A percentile compares a stretch with the other conserved stretches of the same genome.
These are phyloP conservation scores for Pachypeltis micranthus DNA, from an alignment of 1,140 invertebrate genomes.

Conservation along the genomic window DNA sequence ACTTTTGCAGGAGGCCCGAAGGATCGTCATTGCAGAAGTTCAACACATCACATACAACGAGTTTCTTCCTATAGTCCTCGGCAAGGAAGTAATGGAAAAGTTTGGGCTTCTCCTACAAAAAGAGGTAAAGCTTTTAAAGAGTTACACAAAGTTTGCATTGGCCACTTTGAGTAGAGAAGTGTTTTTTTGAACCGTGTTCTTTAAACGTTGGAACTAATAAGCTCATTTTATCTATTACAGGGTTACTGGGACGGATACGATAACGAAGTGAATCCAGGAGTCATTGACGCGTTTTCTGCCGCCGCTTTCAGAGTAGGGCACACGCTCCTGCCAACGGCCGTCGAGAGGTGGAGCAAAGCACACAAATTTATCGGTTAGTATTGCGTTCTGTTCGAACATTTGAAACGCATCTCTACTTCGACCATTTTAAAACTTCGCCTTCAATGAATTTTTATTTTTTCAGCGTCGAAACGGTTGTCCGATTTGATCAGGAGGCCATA, in stretches of 20 bases:
- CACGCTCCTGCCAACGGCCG: slow-evolving; percentile 71
- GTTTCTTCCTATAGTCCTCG: slow-evolving; percentile 84
- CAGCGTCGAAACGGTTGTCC: slow-evolving; percentile 77
- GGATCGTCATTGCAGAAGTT: slow-evolving; percentile 78
- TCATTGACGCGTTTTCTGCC: slow-evolving; percentile 74
- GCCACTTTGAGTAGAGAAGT: no score
- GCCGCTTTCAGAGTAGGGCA: slow-evolving; percentile 86
- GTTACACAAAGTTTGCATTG: no score
- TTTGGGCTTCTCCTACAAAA: slow-evolving; percentile 74
- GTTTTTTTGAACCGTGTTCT: no score
- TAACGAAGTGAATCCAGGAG: slow-evolving; percentile 66
- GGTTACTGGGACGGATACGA: slow-evolving; percentile 86
- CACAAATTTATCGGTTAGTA: slow-evolving; percentile 77
- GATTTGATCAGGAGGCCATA: slow-evolving; percentile 78
- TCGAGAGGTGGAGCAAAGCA: slow-evolving; percentile 84
- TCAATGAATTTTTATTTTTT: slow-evolving; percentile 27
- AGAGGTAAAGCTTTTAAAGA: no score
- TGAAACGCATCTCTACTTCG: no score
- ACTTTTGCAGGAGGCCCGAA: slow-evolving; percentile 56
- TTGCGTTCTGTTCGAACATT: no score
- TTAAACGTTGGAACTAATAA: not conserved
- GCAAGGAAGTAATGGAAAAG: slow-evolving; percentile 86
- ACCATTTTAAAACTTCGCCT: not conserved
- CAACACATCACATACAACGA: slow-evolving; percentile 93
- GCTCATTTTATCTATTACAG: no score